phyloP scores from a whole-genome alignment of 2,113 vertebrate species.

The Gracilinanus agilis region DNA sequence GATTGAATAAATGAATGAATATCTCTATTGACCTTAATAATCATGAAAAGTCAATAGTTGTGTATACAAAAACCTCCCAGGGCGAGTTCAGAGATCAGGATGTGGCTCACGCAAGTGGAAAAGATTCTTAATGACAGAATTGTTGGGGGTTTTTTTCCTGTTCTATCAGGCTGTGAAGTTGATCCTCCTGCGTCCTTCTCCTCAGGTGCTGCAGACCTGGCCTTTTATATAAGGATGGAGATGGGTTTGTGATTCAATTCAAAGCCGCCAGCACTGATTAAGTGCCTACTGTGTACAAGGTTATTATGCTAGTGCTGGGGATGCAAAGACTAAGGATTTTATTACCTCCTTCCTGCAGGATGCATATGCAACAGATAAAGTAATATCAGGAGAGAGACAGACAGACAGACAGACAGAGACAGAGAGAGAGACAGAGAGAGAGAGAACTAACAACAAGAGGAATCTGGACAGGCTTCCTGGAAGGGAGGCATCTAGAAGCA shows the following conservation, averaged over 20 bases:
- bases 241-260: neutral
- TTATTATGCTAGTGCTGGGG: neutral
- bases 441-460: neutral
- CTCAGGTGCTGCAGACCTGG: neutral
- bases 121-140: neutral
- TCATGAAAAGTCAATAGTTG: neutral
- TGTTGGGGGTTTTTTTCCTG: neutral
- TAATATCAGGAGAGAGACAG: neutral
- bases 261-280: neutral
- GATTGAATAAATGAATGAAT: constrained; percentile 25
- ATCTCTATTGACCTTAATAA: neutral
- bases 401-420: too few relatives aligned
- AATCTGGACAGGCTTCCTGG: neutral
- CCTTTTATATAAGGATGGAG: neutral
- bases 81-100: neutral
- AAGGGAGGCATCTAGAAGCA: neutral
- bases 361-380: neutral
- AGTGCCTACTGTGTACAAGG: neutral
- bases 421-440: too few relatives aligned
- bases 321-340: neutral
- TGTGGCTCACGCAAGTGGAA: neutral
- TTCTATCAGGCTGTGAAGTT: neutral
- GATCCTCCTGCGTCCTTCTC: neutral
- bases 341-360: neutral
- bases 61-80: neutral